Evolutionary conservation across 2,888 invertebrate species (phyloP).

Genomic region (Myopa tessellatipennis): DNA sequence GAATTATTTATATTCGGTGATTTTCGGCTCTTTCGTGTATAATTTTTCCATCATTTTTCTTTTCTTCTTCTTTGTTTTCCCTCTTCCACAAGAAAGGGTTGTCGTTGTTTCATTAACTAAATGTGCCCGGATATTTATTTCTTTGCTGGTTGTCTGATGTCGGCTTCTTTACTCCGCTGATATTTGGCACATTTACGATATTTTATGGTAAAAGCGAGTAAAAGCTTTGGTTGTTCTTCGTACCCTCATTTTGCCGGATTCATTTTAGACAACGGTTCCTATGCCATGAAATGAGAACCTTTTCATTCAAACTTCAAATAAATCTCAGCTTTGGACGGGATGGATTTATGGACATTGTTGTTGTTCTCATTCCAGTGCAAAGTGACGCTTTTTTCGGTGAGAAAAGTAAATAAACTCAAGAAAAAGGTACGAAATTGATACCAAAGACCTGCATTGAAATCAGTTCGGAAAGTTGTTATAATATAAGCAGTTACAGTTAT

Average conservation of each 20-base stretch:
- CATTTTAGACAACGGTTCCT: neutral
- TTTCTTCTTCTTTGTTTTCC: neutral
- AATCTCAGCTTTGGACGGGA: no score
- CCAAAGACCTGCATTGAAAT: no score
- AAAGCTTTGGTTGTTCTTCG: neutral
- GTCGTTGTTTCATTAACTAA: conserved; percentile 25
- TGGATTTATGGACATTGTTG: neutral
- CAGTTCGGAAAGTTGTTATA: no score
- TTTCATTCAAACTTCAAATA: no score
- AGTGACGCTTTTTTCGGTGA: neutral
- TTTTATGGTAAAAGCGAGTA: no score
- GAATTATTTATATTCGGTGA: neutral
- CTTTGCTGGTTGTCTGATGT: neutral
- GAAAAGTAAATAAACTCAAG: neutral
- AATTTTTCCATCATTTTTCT: neutral
- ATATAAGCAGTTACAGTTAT: no score
- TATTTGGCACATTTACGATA: conserved; percentile 7
- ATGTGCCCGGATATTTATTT: neutral
- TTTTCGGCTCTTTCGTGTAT: conserved; percentile 1
- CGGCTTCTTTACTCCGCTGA: neutral
- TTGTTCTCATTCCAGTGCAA: neutral
- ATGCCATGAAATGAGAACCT: neutral
- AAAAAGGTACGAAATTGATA: neutral
- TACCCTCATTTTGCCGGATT: neutral
- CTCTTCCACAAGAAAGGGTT: conserved; percentile 2